Conservation (phyloP, 2,113 vertebrate species). For the Leucoraja erinaceus region DNA sequence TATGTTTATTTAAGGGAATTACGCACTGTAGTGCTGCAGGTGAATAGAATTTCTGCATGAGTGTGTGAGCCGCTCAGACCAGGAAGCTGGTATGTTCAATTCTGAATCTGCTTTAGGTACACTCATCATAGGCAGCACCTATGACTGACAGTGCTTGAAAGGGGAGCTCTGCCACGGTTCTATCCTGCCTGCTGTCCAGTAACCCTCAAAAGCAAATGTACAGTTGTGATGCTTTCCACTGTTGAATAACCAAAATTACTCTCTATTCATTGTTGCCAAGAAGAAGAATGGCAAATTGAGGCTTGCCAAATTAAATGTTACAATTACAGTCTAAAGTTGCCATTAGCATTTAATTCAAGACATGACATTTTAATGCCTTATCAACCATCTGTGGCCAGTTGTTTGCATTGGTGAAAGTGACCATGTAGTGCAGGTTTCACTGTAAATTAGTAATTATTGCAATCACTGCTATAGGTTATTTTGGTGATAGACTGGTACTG, state of each 20-base stretch:
- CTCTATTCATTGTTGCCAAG: not conserved
- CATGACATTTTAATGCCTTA: not conserved
- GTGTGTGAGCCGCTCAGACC: not conserved
- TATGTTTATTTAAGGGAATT: not conserved
- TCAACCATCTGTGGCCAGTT: not conserved
- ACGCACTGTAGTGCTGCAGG: not conserved
- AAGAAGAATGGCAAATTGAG: not conserved
- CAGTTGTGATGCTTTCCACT: not conserved
- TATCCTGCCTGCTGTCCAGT: not conserved
- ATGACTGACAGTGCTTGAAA: not conserved
- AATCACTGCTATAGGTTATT: conserved; percentile 1
- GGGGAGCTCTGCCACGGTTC: not conserved
- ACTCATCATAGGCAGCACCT: not conserved
- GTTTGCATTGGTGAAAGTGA: conserved; percentile 32
- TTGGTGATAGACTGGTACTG: conserved; percentile 37
- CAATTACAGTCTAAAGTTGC: not conserved
- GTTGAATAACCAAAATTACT: not conserved
- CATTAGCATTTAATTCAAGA: not conserved
- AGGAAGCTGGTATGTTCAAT: not conserved
- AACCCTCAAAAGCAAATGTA: not conserved
- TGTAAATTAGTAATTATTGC: conserved; percentile 21
- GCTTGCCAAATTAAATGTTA: conserved; percentile 5
- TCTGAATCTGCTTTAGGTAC: not conserved
- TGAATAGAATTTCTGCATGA: not conserved
- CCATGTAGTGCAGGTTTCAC: conserved; percentile 36